These are phyloP conservation scores for Lota lota DNA, from an alignment of 2,113 vertebrate genomes.

Conservation along the genomic window DNA sequence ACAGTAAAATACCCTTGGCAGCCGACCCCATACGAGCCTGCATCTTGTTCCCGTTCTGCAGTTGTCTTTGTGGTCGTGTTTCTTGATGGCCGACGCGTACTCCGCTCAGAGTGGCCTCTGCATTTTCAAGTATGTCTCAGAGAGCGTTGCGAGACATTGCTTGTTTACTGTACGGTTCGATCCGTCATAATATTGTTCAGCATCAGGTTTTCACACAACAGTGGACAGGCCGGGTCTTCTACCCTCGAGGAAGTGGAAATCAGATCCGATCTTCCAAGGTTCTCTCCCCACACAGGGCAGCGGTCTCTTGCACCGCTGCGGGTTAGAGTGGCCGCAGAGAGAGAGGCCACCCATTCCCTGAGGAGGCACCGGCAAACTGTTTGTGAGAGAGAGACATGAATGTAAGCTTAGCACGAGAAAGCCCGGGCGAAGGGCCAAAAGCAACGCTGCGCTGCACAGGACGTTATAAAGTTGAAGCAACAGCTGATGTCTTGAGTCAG, in stretches of 20 bases:
- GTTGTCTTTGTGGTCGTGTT: constrained; percentile 49
- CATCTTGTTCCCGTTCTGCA: constrained; percentile 39
- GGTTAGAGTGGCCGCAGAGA: constrained; percentile 60
- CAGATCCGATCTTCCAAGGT: constrained; percentile 43
- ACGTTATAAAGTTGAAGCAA: constrained; percentile 70
- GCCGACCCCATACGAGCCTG: not conserved
- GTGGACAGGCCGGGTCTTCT: constrained; percentile 34
- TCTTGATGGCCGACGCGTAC: constrained; percentile 42
- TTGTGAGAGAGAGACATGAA: constrained; percentile 70
- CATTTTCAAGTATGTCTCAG: constrained; percentile 45
- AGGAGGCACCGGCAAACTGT: constrained; percentile 57
- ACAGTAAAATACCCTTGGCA: constrained; percentile 37
- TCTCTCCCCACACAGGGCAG: constrained; percentile 37
- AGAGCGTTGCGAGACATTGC: constrained; percentile 45
- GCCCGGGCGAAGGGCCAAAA: constrained; percentile 62
- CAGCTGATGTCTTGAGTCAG: constrained; percentile 74
- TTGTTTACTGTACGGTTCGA: constrained; percentile 53
- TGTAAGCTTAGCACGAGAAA: constrained; percentile 70
- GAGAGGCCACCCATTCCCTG: constrained; percentile 50
- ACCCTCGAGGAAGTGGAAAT: constrained; percentile 45
- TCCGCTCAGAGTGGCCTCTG: constrained; percentile 36
- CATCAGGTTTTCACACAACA: constrained; percentile 50
- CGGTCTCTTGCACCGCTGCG: constrained; percentile 52
- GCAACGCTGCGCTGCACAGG: constrained; percentile 60
- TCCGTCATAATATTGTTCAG: constrained; percentile 52